These are phyloP conservation scores for Drosophila borborema DNA, from an alignment of 2,888 invertebrate genomes.

Conservation along the genomic window DNA sequence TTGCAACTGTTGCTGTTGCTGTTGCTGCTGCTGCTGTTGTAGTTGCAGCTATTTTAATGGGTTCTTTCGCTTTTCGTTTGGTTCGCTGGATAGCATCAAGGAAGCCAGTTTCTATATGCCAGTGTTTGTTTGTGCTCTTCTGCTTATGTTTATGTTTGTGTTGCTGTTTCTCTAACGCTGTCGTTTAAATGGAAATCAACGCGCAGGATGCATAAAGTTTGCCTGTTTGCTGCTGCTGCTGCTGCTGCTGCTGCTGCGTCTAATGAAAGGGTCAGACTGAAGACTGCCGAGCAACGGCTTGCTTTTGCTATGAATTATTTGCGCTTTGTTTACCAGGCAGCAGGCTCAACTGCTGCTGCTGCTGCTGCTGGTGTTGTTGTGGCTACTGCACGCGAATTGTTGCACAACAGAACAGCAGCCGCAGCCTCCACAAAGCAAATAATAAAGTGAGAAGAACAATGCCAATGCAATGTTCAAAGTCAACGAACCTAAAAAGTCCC, in stretches of 20 bases:
- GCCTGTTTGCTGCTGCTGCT: slow-evolving; percentile 56
- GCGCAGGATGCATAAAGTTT: slow-evolving; percentile 80
- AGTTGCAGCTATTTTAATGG: slow-evolving; percentile 76
- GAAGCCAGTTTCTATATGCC: slow-evolving; percentile 62
- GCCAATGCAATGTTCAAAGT: slow-evolving; percentile 80
- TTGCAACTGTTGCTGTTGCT: slow-evolving; percentile 29
- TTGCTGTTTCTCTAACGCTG: slow-evolving; percentile 72
- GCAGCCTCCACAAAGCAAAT: slow-evolving; percentile 74
- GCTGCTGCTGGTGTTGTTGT: slow-evolving; percentile 48
- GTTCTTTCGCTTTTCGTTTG: slow-evolving; percentile 78
- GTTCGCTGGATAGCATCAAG: slow-evolving; percentile 74
- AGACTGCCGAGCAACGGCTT: slow-evolving; percentile 31
- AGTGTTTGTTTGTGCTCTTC: slow-evolving; percentile 21
- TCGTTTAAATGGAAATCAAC: slow-evolving; percentile 81
- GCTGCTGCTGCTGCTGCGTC: slow-evolving; percentile 61
- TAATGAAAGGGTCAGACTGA: slow-evolving; percentile 77
- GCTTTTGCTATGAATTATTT: slow-evolving; percentile 73
- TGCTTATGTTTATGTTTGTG: slow-evolving; percentile 33
- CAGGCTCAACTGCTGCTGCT: slow-evolving; percentile 21
- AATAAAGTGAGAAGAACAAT: slow-evolving; percentile 81
- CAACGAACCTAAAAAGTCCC: slow-evolving; percentile 81
- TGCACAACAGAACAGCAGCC: slow-evolving; percentile 60
- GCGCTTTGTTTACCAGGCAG: slow-evolving; percentile 70
- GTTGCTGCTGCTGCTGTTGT: slow-evolving; percentile 32
- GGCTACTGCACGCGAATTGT: slow-evolving; percentile 77